Base-by-base conservation (phyloP, 1,140 invertebrate genomes). In the Polypedilum pembai region DNA sequence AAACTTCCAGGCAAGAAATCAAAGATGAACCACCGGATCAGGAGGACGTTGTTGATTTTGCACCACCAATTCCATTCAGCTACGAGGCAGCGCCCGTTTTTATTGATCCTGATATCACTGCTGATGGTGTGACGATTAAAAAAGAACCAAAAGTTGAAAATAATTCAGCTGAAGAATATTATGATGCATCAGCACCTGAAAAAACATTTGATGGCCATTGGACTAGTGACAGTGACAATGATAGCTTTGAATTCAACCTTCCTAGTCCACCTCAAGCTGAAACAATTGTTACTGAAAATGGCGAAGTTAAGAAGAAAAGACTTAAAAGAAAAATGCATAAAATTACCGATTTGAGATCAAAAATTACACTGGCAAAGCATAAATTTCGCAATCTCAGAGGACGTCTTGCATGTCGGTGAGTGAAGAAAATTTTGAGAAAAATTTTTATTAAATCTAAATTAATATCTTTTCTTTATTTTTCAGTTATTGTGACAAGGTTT, bases 41-140 rank as follows among this genome's bases (percentile, higher is more conserved):
- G 7, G 2, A 33, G 8, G 76, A 80, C 79, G 24, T 78, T 78
- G 24, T 80, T 8, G 45, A 56, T n/a, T 12, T n/a, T 15, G 3
- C n/a, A 15, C 45, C 12, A 15, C 8, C 45, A 56, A 56, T n/a
- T 56, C 12, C 45, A 15, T 56, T n/a, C 3, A 56, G 12, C n/a
- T 56, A 56, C n/a, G 12, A 56, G 15, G 45, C n/a, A 0, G n/a
- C 45, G 8, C n/a, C 45, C 1, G 45, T 21, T 69, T 69, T 69
- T 21, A 69, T 69, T 20, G 65, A 69, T 69, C 65, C 65, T 20
- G 20, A 69, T 18, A 8, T 21, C 8, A 8, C 20, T 20, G 20
- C 18, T 7, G 65, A 69, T 18, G 65, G 18, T 8, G 20, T 69
- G 0, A 7, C 7, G 20, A 18, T 69, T 0, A 69, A 69, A 69